Conservation (phyloP, 2,797 vertebrate genomes). For the Hypotaenidia okinawae region DNA sequence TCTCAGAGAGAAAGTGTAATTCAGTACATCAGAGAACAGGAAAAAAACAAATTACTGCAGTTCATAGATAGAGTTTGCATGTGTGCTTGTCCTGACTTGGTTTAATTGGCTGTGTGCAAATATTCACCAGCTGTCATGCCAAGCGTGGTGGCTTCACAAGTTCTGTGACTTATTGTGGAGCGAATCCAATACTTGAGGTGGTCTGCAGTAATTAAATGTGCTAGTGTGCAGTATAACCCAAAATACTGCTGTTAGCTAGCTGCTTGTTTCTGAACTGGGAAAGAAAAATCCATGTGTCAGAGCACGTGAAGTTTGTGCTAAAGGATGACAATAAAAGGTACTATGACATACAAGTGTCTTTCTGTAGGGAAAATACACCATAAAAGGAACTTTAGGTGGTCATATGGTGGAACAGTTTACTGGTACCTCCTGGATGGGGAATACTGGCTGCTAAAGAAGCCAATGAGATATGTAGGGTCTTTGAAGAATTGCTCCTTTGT, state of each 20-base stretch:
- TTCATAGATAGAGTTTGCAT: neutral
- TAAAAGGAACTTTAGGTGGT: neutral
- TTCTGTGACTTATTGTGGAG: neutral
- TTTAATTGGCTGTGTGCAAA: neutral
- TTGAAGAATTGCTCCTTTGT: neutral
- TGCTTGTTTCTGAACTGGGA: neutral
- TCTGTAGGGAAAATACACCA: neutral
- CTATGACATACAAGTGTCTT: neutral
- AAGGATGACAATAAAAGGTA: neutral
- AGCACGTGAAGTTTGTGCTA: neutral
- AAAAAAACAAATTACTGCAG: neutral
- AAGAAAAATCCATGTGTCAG: neutral
- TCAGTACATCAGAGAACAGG: neutral
- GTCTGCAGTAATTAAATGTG: neutral
- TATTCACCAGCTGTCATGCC: neutral
- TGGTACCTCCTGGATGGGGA: neutral
- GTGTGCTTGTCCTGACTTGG: neutral
- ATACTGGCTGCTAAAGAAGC: neutral
- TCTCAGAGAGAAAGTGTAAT: neutral
- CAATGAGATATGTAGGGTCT: fast-evolving
- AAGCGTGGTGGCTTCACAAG: neutral
- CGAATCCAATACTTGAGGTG: neutral
- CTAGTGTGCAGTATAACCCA: neutral
- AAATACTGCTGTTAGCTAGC: neutral
- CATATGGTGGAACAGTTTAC: neutral